Conservation (phyloP, 2,888 invertebrate species). For the Micropterix aruncella region DNA sequence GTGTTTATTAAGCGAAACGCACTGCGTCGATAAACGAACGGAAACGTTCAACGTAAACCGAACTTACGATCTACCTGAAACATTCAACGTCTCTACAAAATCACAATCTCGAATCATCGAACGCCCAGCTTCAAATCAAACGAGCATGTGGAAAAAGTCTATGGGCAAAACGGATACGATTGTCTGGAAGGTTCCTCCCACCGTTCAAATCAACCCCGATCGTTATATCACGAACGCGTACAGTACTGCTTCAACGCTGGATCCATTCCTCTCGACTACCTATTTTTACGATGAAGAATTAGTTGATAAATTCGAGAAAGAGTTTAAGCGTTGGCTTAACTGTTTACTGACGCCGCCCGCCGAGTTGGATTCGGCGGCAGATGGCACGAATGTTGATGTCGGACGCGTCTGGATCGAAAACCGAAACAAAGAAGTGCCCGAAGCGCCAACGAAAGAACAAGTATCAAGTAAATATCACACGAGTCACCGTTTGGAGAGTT, state of each 20-base stretch:
- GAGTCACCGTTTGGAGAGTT: slow-evolving; percentile 45
- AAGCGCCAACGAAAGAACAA: slow-evolving; percentile 56
- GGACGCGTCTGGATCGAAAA: slow-evolving; percentile 65
- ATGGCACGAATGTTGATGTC: slow-evolving; percentile 48
- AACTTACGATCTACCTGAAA: slow-evolving; percentile 21
- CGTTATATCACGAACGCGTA: slow-evolving; percentile 24
- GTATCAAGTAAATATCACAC: slow-evolving; percentile 55
- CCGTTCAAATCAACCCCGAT: not conserved
- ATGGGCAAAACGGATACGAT: not conserved
- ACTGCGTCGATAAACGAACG: slow-evolving; percentile 21
- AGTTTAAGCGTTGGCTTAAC: slow-evolving; percentile 70
- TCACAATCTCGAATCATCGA: not conserved
- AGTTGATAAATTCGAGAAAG: slow-evolving; percentile 50
- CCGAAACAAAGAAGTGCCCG: slow-evolving; percentile 46
- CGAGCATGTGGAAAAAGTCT: not conserved
- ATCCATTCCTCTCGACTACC: slow-evolving; percentile 51
- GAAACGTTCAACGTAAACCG: slow-evolving; percentile 30
- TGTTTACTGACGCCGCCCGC: slow-evolving; percentile 60
- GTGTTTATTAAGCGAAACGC: slow-evolving; percentile 23
- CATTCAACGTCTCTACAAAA: not conserved
- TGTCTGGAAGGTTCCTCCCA: slow-evolving; percentile 1
- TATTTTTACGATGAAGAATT: slow-evolving; percentile 55
- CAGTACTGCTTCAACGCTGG: slow-evolving; percentile 38
- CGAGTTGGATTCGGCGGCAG: slow-evolving; percentile 49
- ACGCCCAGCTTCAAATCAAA: no score